phyloP scores from a whole-genome alignment of 1,140 invertebrate species.

The Dermatophagoides farinae region DNA sequence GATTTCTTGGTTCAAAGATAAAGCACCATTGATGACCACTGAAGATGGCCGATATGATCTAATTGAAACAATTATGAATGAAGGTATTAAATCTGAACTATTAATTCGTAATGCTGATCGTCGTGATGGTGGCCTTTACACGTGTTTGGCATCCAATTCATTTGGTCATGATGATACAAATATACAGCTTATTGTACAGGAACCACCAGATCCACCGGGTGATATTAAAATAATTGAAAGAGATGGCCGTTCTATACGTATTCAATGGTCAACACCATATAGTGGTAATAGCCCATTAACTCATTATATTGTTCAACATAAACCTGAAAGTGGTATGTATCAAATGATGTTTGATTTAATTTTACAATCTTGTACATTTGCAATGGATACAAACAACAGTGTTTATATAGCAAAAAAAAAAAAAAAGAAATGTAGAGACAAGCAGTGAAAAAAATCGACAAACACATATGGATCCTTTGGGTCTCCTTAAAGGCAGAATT shows the following conservation, averaged over 20 bases:
- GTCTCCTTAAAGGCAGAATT: too few species aligned
- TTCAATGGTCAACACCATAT: conserved; percentile 29
- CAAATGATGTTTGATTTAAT: neutral
- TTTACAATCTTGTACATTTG: neutral
- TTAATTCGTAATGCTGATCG: conserved; percentile 24
- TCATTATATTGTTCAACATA: conserved; percentile 27
- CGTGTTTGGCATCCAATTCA: conserved; percentile 26
- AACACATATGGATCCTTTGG: too few species aligned
- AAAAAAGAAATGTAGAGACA: neutral
- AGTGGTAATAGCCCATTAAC: conserved; percentile 33
- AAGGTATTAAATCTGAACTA: conserved; percentile 21
- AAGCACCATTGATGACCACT: conserved; percentile 17
- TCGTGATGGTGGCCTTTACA: conserved; percentile 29
- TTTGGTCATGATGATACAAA: conserved; percentile 26
- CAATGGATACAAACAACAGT: neutral
- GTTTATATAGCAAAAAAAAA: neutral
- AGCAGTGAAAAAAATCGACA: too few species aligned
- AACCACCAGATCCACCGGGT: conserved; percentile 28
- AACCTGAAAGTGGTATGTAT: conserved; percentile 21
- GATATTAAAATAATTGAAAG: conserved; percentile 26
- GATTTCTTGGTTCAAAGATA: conserved; percentile 26
- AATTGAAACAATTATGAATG: conserved; percentile 13
- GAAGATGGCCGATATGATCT: conserved; percentile 17
- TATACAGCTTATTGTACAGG: conserved; percentile 29
- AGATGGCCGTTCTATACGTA: conserved; percentile 24